These are phyloP conservation scores for Penaeus chinensis DNA, from an alignment of 1,140 invertebrate species.

Conservation along the genomic window DNA sequence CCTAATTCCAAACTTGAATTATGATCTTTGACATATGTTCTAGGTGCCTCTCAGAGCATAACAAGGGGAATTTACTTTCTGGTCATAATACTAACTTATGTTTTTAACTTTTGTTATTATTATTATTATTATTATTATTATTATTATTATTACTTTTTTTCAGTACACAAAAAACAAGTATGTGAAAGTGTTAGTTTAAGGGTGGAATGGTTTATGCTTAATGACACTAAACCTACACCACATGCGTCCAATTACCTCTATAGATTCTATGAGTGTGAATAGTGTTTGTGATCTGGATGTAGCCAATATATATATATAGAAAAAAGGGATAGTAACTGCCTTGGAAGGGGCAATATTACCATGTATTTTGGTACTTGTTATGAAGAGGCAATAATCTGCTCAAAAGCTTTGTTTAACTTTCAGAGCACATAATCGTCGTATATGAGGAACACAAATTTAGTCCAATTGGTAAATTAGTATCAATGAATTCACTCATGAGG, in stretches of 20 bases:
- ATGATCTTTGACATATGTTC: too few relatives aligned
- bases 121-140: background rate
- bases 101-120: background rate
- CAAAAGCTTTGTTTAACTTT: slow-evolving; percentile 37
- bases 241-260: background rate
- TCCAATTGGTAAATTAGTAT: slow-evolving; percentile 33
- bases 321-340: slow-evolving; percentile 18
- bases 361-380: slow-evolving; percentile 18
- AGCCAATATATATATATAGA: background rate
- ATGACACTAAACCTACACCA: background rate
- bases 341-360: background rate
- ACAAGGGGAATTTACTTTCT: too few relatives aligned
- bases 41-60: too few relatives aligned
- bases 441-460: background rate
- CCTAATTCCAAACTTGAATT: too few relatives aligned
- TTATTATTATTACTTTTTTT: background rate
- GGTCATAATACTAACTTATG: too few relatives aligned
- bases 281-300: slow-evolving; percentile 15
- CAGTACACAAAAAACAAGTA: too few relatives aligned
- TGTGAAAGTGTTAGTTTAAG: slow-evolving; percentile 19
- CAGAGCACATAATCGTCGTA: background rate
- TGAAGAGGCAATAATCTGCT: slow-evolving; percentile 43
- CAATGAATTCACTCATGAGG: slow-evolving; percentile 38
- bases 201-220: slow-evolving; percentile 16
- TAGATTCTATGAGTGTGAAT: background rate